Evolutionary conservation across 2,797 vertebrate species (phyloP).

Genomic region (Phalanger gymnotis): DNA sequence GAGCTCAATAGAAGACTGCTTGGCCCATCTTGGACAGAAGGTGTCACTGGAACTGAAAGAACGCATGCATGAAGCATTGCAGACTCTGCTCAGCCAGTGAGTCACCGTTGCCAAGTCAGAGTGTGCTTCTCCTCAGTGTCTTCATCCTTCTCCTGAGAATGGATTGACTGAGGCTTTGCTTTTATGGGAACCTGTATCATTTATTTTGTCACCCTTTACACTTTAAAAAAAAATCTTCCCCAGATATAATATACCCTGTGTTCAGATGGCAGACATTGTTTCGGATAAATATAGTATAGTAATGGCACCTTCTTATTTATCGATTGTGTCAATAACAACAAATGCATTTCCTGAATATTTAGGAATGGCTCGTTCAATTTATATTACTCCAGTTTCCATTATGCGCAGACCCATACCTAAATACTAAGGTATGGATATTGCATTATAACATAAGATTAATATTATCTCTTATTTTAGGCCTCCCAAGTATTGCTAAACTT

Average conservation of each 20-base stretch:
- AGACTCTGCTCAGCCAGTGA: conserved; percentile 91
- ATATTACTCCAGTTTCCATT: background rate
- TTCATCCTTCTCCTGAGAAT: background rate
- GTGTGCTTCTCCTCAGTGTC: conserved; percentile 37
- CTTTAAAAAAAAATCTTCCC: background rate
- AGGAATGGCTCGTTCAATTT: background rate
- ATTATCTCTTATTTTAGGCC: conserved; percentile 36
- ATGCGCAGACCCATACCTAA: background rate
- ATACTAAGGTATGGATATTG: conserved; percentile 39
- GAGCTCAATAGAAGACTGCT: conserved; percentile 92
- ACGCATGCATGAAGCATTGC: conserved; percentile 87
- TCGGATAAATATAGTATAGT: conserved; percentile 1
- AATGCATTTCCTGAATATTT: background rate
- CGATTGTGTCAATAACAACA: conserved; percentile 2
- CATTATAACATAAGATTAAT: conserved; percentile 14
- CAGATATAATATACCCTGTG: background rate
- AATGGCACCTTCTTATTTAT: conserved; percentile 34
- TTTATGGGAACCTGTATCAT: background rate
- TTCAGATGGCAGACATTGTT: conserved; percentile 3
- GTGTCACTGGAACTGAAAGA: conserved; percentile 87
- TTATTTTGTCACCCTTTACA: conserved; percentile 9
- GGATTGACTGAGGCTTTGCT: conserved; percentile 13
- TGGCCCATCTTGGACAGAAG: conserved; percentile 90
- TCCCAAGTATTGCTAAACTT: conserved; percentile 15
- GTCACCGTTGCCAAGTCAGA: conserved; percentile 76